A percentile compares a stretch with the other conserved stretches of the same genome.
These are phyloP conservation scores for Sebastes cheni DNA, from an alignment of 2,797 vertebrate genomes.

Conservation along the genomic window DNA sequence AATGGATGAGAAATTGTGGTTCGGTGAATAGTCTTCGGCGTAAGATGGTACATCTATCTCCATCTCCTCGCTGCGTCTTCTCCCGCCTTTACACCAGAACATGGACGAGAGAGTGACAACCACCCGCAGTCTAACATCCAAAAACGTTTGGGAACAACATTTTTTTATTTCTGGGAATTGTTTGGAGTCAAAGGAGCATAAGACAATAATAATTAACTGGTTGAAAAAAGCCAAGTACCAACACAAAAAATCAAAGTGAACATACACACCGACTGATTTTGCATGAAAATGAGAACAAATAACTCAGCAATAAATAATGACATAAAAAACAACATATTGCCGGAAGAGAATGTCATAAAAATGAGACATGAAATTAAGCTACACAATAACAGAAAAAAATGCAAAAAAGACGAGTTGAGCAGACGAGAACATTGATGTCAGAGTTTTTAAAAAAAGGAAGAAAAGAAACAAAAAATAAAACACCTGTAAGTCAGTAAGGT, in stretches of 20 bases:
- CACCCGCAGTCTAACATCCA: conserved; percentile 53
- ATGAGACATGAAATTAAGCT: conserved; percentile 66
- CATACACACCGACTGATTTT: conserved; percentile 72
- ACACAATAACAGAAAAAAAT: conserved; percentile 57
- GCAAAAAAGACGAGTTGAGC: conserved; percentile 56
- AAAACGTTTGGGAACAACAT: conserved; percentile 91
- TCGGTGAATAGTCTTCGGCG: conserved; percentile 9
- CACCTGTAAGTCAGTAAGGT: conserved; percentile 84
- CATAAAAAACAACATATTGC: conserved; percentile 63
- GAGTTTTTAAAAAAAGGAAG: conserved; percentile 74
- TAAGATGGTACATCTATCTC: conserved; percentile 9
- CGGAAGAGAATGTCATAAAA: conserved; percentile 64
- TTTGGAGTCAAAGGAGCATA: conserved; percentile 90
- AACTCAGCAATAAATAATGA: conserved; percentile 82
- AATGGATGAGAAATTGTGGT: conserved; percentile 41
- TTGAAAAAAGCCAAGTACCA: conserved; percentile 85
- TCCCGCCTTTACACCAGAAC: conserved; percentile 7
- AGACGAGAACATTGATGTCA: conserved; percentile 60
- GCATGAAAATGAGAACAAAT: conserved; percentile 75
- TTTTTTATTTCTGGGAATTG: conserved; percentile 98
- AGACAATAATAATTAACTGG: conserved; percentile 82
- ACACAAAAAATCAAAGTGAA: conserved; percentile 82
- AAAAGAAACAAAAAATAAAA: conserved; percentile 69
- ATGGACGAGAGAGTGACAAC: conserved; percentile 47
- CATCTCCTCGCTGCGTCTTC: not conserved